Percentiles rank a stretch among this genome's conserved stretches.
These are phyloP conservation scores for Salvelinus alpinus DNA, from an alignment of 2,113 vertebrate genomes.

Conservation along the genomic window DNA sequence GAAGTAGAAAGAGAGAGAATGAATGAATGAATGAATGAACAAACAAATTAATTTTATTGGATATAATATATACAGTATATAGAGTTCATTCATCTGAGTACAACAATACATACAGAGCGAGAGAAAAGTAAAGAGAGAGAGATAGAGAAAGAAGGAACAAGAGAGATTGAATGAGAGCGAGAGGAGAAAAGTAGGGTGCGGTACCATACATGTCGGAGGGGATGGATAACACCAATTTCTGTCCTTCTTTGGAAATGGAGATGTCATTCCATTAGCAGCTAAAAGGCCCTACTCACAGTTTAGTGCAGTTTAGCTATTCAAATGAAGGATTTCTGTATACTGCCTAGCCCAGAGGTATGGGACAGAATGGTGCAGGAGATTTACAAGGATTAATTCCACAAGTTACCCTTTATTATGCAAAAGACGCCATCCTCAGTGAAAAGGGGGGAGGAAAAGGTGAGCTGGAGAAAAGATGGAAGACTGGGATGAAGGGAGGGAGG, in stretches of 20 bases:
- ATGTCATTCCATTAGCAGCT: constrained; percentile 43
- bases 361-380: constrained; percentile 87
- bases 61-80: no score
- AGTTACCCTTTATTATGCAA: constrained; percentile 91
- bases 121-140: no score
- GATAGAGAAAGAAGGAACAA: neutral
- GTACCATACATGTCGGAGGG: constrained; percentile 86
- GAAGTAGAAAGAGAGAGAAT: no score
- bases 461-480: constrained; percentile 51
- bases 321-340: constrained; percentile 87
- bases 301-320: constrained; percentile 84
- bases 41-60: no score
- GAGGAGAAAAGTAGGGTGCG: constrained; percentile 23
- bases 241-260: constrained; percentile 88
- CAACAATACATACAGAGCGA: no score
- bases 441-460: constrained; percentile 75
- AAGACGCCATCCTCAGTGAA: constrained; percentile 78
- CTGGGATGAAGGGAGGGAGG: neutral
- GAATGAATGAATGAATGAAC: no score
- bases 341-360: constrained; percentile 85
- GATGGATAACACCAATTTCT: constrained; percentile 81
- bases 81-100: neutral
- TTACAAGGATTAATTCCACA: constrained; percentile 93
- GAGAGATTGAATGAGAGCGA: constrained; percentile 11
- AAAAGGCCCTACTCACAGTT: constrained; percentile 81